A percentile compares a stretch with the other conserved stretches of the same genome.
Evolutionary conservation across 2,113 vertebrate genomes (phyloP).

Genomic region (Hoplias malabaricus): DNA sequence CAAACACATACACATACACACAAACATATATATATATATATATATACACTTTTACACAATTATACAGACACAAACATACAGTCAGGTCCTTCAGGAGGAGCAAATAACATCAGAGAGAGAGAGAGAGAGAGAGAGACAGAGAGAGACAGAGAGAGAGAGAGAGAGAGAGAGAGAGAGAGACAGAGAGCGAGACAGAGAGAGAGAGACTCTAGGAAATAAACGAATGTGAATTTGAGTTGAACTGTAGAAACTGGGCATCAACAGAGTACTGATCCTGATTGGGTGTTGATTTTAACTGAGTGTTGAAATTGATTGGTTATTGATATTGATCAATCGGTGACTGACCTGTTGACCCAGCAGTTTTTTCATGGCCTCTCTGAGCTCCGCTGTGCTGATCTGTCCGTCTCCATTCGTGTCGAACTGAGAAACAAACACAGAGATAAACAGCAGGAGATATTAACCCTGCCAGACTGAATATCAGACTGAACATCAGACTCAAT

Average conservation of each 20-base stretch:
- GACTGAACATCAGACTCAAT: neutral
- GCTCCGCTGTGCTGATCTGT: conserved; percentile 92
- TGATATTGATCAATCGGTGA: conserved; percentile 1
- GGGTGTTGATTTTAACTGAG: too few relatives aligned
- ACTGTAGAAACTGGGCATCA: too few relatives aligned
- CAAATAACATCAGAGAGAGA: conserved; percentile 18
- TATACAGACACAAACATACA: too few relatives aligned
- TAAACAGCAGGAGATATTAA: neutral
- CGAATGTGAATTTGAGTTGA: too few relatives aligned
- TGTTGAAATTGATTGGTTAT: too few relatives aligned
- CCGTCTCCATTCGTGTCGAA: conserved; percentile 97
- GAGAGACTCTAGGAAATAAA: too few relatives aligned
- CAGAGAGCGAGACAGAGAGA: too few relatives aligned
- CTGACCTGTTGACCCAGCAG: conserved; percentile 93
- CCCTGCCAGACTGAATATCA: neutral
- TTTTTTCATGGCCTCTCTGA: conserved; percentile 97
- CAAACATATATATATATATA: neutral
- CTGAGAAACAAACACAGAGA: conserved; percentile 67
- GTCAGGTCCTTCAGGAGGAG: too few relatives aligned
- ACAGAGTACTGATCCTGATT: too few relatives aligned
- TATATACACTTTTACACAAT: neutral
- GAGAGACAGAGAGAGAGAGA: conserved; percentile 31
- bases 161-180: neutral
- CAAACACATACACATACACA: too few relatives aligned
- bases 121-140: neutral